Evolutionary conservation across 2,888 invertebrate species (phyloP), one percentile per base, ranked within the genome.

Genomic region (Limnephilus auricula): DNA sequence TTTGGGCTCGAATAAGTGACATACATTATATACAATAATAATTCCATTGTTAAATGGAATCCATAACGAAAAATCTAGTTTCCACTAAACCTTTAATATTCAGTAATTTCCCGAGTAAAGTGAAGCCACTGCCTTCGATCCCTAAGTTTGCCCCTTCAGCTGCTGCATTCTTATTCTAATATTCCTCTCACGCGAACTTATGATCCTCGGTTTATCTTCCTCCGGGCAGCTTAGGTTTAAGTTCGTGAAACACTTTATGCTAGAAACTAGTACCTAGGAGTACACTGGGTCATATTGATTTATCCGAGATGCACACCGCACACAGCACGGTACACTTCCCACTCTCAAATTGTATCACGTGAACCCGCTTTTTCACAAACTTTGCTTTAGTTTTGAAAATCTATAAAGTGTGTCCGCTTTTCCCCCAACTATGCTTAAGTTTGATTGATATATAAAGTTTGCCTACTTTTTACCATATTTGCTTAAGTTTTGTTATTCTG

Each of bases 101-200:
- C 65, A 25, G 2, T 65, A n/a, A 25, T 65, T 65, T 25, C n/a
- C n/a, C 65, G 25, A 25, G 65, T 65, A 6, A 65, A 65, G 65
- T 65, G 25, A 25, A n/a, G 25, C 65, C 9, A 25, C 65, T 25
- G 18, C 25, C 18, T 65, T n/a, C 65, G n/a, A 65, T 65, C 65
- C 65, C 65, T 65, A 5, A 6, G n/a, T 65, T 65, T 65, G 65
- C 65, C 9, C 65, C 30, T 80, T 31, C 32, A 32, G 80, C 32
- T 15, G 80, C 31, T 15, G 31, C 80, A 80, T 18, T 32, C 80
- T 80, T 80, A 80, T 80, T 80, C 80, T 80, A 32, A 80, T 80
- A 80, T 80, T 80, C 80, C 31, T 32, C 32, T 80, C 80, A 80
- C 80, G 80, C 18, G 80, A 80, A 80, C 80, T 80, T 80, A 80